phyloP scores from a whole-genome alignment of 1,140 invertebrate species.

The Lasioglossum baleicum region DNA sequence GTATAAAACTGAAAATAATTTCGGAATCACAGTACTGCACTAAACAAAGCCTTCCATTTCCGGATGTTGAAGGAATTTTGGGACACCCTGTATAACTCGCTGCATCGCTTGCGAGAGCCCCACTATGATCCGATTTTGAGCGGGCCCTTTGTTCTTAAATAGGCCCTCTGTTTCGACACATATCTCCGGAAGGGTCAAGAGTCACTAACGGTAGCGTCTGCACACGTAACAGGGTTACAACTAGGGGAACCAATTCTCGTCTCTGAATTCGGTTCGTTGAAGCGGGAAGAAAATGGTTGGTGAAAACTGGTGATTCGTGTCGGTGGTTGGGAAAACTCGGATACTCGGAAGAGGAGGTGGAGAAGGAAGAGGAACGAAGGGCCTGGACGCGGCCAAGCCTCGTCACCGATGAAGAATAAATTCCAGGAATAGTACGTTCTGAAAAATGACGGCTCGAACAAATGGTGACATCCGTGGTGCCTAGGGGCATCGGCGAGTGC shows the following conservation, averaged over 20 bases:
- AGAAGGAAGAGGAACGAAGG: slow-evolving; percentile 11
- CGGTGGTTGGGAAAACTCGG: neutral
- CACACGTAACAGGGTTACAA: too few relatives aligned
- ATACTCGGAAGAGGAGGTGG: neutral
- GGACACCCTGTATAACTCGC: too few relatives aligned
- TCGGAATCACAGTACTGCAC: too few relatives aligned
- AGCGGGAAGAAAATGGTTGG: neutral
- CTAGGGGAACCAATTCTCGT: neutral
- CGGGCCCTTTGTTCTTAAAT: too few relatives aligned
- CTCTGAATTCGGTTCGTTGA: neutral
- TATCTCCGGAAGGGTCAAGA: too few relatives aligned
- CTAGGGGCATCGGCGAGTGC: slow-evolving; percentile 48
- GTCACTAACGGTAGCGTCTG: too few relatives aligned
- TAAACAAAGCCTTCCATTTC: too few relatives aligned
- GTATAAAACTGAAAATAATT: too few relatives aligned
- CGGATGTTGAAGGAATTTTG: too few relatives aligned
- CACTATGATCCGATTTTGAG: too few relatives aligned
- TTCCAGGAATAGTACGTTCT: slow-evolving; percentile 59
- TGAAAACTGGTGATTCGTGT: slow-evolving; percentile 12
- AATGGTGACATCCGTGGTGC: slow-evolving; percentile 63
- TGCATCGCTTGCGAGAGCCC: too few relatives aligned
- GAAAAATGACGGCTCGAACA: slow-evolving; percentile 68
- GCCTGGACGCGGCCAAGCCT: neutral
- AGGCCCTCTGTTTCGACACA: too few relatives aligned
- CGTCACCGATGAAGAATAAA: slow-evolving; percentile 63